Evolutionary conservation across 2,113 vertebrate species (phyloP).

Genomic region (Pagrus major): DNA sequence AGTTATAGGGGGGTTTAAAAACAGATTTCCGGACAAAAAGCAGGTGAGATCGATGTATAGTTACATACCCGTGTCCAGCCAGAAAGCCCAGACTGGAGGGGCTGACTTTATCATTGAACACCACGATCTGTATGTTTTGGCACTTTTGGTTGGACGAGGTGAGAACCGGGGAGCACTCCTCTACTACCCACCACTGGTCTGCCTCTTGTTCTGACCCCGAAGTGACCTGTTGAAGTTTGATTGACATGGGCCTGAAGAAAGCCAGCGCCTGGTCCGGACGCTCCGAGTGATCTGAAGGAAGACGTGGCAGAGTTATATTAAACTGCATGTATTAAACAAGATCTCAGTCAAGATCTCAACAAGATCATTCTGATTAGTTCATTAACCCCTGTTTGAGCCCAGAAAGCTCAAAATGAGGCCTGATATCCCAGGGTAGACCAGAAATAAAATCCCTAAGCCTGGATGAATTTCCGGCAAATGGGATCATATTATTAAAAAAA

Average conservation of each 20-base stretch:
- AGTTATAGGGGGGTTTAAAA: not conserved
- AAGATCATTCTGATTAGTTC: not conserved
- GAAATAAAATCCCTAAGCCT: not conserved
- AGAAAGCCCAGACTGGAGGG: conserved; percentile 87
- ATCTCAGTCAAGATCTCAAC: no score
- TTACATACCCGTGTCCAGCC: conserved; percentile 85
- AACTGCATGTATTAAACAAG: not conserved
- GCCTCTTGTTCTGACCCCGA: conserved; percentile 10
- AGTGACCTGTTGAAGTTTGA: conserved; percentile 77
- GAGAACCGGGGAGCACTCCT: conserved; percentile 79
- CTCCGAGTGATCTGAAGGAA: conserved; percentile 63
- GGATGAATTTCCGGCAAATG: not conserved
- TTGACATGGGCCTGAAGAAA: conserved; percentile 85
- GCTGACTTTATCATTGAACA: conserved; percentile 88
- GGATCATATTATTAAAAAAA: no score
- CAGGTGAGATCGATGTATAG: not conserved
- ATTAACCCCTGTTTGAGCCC: not conserved
- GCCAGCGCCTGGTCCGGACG: conserved; percentile 68
- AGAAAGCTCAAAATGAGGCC: not conserved
- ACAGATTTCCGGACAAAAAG: not conserved
- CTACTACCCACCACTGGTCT: conserved; percentile 85
- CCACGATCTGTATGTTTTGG: conserved; percentile 81
- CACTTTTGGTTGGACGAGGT: conserved; percentile 60
- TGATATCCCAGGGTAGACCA: not conserved
- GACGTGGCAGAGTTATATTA: not conserved